A percentile compares a stretch with the other conserved stretches of the same genome.
phyloP scores from a whole-genome alignment of 2,113 vertebrate species.

The Notothenia rossii region DNA sequence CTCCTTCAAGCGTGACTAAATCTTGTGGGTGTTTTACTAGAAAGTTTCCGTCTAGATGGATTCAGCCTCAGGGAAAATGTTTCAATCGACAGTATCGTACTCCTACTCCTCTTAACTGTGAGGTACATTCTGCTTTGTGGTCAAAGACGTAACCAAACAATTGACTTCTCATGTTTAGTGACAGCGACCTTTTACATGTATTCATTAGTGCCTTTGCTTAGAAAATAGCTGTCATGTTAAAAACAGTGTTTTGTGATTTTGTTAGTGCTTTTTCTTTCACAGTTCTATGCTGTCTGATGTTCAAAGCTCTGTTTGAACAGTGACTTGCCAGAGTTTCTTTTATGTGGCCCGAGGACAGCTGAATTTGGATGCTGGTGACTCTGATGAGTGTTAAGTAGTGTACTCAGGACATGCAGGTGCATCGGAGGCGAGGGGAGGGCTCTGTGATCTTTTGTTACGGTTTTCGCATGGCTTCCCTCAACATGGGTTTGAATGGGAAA shows the following conservation, averaged over 20 bases:
- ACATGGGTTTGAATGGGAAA: constrained; percentile 36
- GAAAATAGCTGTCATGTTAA: background rate
- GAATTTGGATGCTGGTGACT: constrained; percentile 48
- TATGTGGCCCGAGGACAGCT: constrained; percentile 29
- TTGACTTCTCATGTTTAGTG: constrained; percentile 23
- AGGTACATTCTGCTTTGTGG: constrained; percentile 12
- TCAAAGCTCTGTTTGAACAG: background rate
- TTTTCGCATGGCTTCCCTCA: constrained; percentile 58
- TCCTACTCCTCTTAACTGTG: constrained; percentile 4
- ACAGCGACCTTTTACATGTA: background rate
- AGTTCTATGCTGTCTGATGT: constrained; percentile 1
- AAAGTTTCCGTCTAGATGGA: constrained; percentile 14
- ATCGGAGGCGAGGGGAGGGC: constrained; percentile 19
- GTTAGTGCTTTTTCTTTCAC: background rate
- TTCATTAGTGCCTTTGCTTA: no score
- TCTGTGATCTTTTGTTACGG: constrained; percentile 61
- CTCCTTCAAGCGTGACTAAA: constrained; percentile 37
- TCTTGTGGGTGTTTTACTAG: constrained; percentile 44
- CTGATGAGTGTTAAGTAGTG: constrained; percentile 37
- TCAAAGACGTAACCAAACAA: constrained; percentile 9
- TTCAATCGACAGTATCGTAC: constrained; percentile 21
- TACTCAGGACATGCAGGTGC: constrained; percentile 66
- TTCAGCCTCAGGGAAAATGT: constrained; percentile 21
- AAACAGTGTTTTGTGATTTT: background rate
- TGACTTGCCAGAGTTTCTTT: constrained; percentile 28